phyloP scores from a whole-genome alignment of 2,113 vertebrate species.

The Syrmaticus mikado region DNA sequence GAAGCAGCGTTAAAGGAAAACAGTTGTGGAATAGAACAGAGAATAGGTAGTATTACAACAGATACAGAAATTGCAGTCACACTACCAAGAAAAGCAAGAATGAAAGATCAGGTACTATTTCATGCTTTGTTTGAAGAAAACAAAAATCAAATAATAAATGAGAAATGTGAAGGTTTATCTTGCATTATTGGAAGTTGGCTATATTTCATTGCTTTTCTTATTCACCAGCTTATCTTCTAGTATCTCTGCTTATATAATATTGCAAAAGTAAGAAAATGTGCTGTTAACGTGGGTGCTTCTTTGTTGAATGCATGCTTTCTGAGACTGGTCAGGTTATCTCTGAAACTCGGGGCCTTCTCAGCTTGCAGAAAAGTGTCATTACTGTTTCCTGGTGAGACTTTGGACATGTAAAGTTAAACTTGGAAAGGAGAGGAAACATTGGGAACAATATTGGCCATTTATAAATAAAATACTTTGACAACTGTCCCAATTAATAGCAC shows the following conservation, averaged over 20 bases:
- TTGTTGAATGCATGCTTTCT: background rate
- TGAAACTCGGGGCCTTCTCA: background rate
- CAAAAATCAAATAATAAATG: constrained; percentile 2
- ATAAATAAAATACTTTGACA: constrained; percentile 26
- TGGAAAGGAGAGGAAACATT: background rate
- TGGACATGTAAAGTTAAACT: fast-evolving
- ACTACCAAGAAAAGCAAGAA: constrained; percentile 87
- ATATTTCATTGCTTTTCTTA: background rate
- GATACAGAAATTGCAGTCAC: constrained; percentile 82
- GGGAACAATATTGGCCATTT: background rate
- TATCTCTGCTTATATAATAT: background rate
- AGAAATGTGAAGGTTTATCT: constrained; percentile 45
- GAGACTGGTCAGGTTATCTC: background rate
- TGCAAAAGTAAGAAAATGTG: background rate
- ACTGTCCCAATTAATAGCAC: background rate
- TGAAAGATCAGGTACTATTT: constrained; percentile 91
- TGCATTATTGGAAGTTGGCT: background rate
- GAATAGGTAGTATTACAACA: constrained; percentile 78
- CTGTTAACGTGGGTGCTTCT: background rate
- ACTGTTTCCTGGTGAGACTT: background rate
- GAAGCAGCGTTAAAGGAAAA: constrained; percentile 90
- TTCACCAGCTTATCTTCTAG: background rate
- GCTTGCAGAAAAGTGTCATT: background rate
- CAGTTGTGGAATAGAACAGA: constrained; percentile 81
- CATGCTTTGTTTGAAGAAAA: constrained; percentile 58